phyloP scores from a whole-genome alignment of 1,140 invertebrate genomes.

The Ephestia elutella region DNA sequence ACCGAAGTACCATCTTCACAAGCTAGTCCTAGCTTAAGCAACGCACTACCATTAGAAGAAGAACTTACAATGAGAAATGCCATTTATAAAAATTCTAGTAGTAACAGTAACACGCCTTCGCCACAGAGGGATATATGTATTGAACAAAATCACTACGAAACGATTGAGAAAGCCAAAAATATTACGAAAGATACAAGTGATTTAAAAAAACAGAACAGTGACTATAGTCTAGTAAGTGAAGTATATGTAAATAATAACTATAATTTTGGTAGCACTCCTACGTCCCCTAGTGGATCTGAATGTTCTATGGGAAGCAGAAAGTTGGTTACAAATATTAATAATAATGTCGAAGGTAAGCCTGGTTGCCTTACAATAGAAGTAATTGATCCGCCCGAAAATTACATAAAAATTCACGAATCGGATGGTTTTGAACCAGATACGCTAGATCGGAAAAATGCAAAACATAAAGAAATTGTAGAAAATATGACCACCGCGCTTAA shows the following conservation, averaged over 20 bases:
- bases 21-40: conserved; percentile 80
- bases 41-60: conserved; percentile 83
- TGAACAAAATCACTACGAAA: conserved; percentile 71
- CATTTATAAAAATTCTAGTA: conserved; percentile 77
- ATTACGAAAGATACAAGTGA: conserved; percentile 19
- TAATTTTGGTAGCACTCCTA: conserved; percentile 77
- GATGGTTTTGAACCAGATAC: conserved; percentile 90
- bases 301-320: conserved; percentile 76
- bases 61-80: conserved; percentile 85
- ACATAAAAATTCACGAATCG: conserved; percentile 80
- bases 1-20: conserved; percentile 79
- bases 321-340: conserved; percentile 63
- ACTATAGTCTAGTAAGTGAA: conserved; percentile 83
- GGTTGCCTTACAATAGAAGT: conserved; percentile 87
- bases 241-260: conserved; percentile 87
- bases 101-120: conserved; percentile 76
- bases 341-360: conserved; percentile 75
- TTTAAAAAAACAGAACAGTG: conserved; percentile 35
- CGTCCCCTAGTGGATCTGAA: conserved; percentile 77
- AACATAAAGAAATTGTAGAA: conserved; percentile 64
- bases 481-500: conserved; percentile 37
- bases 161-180: conserved; percentile 50
- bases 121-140: conserved; percentile 68
- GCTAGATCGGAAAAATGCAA: conserved; percentile 85
- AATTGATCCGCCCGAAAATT: conserved; percentile 81